These are phyloP conservation scores for Camponotus pennsylvanicus DNA, from an alignment of 1,140 invertebrate species.

Conservation along the genomic window DNA sequence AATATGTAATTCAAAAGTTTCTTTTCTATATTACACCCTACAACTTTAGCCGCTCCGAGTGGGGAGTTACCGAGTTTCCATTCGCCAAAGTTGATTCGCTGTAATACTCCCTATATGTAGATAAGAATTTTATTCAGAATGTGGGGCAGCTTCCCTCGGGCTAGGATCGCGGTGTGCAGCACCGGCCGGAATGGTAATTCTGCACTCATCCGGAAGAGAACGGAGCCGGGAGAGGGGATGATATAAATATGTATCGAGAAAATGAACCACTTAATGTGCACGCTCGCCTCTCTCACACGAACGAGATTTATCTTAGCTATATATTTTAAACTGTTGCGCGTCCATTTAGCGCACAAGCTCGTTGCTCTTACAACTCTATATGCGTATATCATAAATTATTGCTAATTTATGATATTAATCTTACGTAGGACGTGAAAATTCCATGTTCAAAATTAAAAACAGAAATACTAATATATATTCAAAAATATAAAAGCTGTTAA, in stretches of 20 bases:
- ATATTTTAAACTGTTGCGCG: constrained; percentile 38
- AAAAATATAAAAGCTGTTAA: not conserved
- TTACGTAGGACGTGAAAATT: too few species aligned
- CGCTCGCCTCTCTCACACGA: not conserved
- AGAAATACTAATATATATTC: not conserved
- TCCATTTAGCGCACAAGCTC: constrained; percentile 9
- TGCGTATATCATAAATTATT: not conserved
- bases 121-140: constrained; percentile 61
- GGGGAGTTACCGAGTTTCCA: constrained; percentile 45
- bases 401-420: not conserved
- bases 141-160: constrained; percentile 56
- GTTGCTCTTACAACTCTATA: constrained; percentile 10
- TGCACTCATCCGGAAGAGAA: constrained; percentile 39
- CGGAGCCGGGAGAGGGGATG: not conserved
- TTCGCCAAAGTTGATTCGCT: constrained; percentile 53
- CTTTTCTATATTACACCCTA: constrained; percentile 53
- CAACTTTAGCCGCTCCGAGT: constrained; percentile 41
- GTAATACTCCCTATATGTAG: constrained; percentile 52
- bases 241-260: constrained; percentile 62
- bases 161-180: constrained; percentile 23
- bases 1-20: constrained; percentile 58
- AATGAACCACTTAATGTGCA: constrained; percentile 56
- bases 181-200: constrained; percentile 55
- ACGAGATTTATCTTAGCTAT: constrained; percentile 43
- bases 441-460: too few species aligned